A percentile compares a stretch with the other conserved stretches of the same genome.
Evolutionary conservation across 2,888 invertebrate species (phyloP).

Genomic region (Heteromyza rotundicornis): DNA sequence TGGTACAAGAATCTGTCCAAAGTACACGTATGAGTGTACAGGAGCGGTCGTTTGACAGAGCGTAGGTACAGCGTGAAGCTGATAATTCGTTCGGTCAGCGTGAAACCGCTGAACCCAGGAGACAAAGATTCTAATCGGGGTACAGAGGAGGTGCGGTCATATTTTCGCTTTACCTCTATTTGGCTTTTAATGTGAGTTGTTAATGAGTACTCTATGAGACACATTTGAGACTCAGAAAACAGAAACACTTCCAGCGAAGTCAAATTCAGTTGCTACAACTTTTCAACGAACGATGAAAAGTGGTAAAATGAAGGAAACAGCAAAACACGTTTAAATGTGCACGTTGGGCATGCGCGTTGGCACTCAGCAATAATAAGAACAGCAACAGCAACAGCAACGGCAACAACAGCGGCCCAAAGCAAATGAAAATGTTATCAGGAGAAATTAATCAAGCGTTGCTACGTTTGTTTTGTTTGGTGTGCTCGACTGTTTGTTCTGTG

Average conservation of each 20-base stretch:
- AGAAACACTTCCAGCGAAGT: not conserved
- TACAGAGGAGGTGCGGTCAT: not conserved
- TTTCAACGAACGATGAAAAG: not conserved
- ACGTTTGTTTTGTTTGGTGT: conserved; percentile 25
- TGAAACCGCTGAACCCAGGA: not conserved
- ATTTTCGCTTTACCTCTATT: not conserved
- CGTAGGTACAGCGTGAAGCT: not conserved
- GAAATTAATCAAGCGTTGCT: conserved; percentile 46
- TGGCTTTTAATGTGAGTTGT: not conserved
- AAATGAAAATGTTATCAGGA: conserved; percentile 54
- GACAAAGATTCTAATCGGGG: not conserved
- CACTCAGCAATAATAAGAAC: conserved; percentile 32
- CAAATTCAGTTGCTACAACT: too few relatives aligned
- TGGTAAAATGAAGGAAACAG: conserved; percentile 9
- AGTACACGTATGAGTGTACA: not conserved
- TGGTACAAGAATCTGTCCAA: not conserved
- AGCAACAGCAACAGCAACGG: conserved; percentile 11
- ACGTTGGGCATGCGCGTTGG: too few relatives aligned
- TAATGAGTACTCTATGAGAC: not conserved
- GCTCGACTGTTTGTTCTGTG: conserved; percentile 20
- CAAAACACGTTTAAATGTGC: conserved; percentile 21
- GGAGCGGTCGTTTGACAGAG: not conserved
- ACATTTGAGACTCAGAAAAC: not conserved
- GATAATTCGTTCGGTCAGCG: not conserved
- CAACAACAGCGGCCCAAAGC: conserved; percentile 35